Base-by-base conservation (phyloP, 2,888 invertebrate genomes). In the Scelioninae gen. 1 region DNA sequence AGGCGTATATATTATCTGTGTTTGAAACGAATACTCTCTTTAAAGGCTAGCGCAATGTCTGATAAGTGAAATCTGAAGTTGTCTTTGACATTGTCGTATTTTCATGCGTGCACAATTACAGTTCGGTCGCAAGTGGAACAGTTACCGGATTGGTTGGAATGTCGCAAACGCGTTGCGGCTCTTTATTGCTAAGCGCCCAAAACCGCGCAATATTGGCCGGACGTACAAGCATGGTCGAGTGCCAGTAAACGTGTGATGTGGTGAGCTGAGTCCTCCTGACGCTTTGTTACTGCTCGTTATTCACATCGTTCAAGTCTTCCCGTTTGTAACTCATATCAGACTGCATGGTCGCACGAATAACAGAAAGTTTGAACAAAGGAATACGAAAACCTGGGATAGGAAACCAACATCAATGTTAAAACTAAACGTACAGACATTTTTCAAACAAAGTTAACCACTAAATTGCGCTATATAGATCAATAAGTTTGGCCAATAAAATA, bases 181-280 rank as follows among this genome's bases (percentile, higher is more conserved):
- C 88, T 87, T 89, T 89, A 88, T 88, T 88, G 89, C 87, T 87
- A 89, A 89, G 88, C 88, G 88, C 86, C 87, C 77, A 85, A 89
- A 89, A 89, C 89, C 89, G 86, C 88, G 87, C 88, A 89, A 89
- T 89, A 89, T 89, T 87, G 87, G 87, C 84, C 77, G 85, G 83
- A 85, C 77, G 79, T 86, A 86, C 82, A 85, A 83, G 72, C 83
- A 75, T 55, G 78, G 84, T 81, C 78, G 86, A 84, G 80, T 66
- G 47, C 55, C 62, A 32, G 72, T 62, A 69, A 84, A 85, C 87
- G 88, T 88, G 88, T 88, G 89, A 89, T 89, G 88, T 89, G 88
- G 88, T 85, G 49, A 85, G 81, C 86, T 82, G 84, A 78, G 76
- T 82, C 76, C 77, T 82, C 71, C 82, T 85, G 75, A 74, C 77